Evolutionary conservation across 2,888 invertebrate genomes (phyloP).

Genomic region (Megastigmus dorsalis): DNA sequence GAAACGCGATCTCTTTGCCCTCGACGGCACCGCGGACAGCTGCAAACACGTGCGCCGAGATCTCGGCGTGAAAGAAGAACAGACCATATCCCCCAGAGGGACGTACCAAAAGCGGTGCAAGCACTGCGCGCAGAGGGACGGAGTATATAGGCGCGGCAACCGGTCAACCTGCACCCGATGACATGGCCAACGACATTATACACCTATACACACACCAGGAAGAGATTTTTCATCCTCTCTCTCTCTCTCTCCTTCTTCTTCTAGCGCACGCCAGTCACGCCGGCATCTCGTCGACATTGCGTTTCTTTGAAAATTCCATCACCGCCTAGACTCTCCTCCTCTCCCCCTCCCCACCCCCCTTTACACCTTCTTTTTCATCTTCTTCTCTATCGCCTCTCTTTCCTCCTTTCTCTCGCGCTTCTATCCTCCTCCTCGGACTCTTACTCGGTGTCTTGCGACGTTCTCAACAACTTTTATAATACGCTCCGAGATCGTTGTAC

Average conservation of each 20-base stretch:
- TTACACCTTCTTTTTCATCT: constrained; percentile 6
- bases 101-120: constrained; percentile 41
- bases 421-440: background rate
- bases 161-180: constrained; percentile 45
- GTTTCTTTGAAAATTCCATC: constrained; percentile 47
- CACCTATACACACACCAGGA: constrained; percentile 42
- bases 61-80: too few species aligned
- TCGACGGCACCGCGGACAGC: background rate
- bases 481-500: too few species aligned
- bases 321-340: background rate
- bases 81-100: background rate
- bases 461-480: too few species aligned
- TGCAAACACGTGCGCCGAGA: too few species aligned
- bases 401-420: background rate
- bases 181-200: background rate
- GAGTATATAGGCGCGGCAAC: background rate
- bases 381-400: background rate
- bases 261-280: constrained; percentile 22
- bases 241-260: too few species aligned
- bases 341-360: constrained; percentile 2
- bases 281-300: too few species aligned
- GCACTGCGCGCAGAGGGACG: background rate
- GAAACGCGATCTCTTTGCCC: too few species aligned
- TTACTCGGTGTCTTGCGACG: background rate
- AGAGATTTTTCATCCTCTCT: too few species aligned